Evolutionary conservation across 2,888 invertebrate genomes (phyloP).

Genomic region (Prenolepis imparis): DNA sequence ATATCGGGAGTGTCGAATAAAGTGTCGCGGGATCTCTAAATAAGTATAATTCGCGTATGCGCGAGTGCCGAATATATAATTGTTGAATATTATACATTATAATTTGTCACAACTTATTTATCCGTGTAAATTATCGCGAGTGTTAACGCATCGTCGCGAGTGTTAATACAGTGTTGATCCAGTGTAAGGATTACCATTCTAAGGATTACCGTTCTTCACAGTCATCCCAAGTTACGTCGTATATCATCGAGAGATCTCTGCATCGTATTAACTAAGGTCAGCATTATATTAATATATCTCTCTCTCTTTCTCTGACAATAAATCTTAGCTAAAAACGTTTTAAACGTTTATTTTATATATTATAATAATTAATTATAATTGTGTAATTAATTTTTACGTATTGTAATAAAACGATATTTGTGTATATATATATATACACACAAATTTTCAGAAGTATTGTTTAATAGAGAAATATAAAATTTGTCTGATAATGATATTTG

Average conservation of each 20-base stretch:
- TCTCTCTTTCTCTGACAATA: neutral
- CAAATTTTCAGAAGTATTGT: too few relatives aligned
- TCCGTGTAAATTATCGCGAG: neutral
- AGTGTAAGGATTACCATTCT: neutral
- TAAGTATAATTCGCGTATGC: neutral
- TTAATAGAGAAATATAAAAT: neutral
- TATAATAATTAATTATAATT: too few relatives aligned
- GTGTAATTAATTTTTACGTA: too few relatives aligned
- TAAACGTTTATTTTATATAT: neutral
- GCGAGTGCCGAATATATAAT: too few relatives aligned
- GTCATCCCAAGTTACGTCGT: neutral
- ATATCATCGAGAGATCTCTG: neutral
- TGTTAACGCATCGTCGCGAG: neutral
- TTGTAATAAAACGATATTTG: too few relatives aligned
- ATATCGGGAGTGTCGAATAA: neutral
- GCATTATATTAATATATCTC: neutral
- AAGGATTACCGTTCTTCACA: conserved; percentile 7
- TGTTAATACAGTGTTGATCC: neutral
- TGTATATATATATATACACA: too few relatives aligned
- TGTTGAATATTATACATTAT: too few relatives aligned
- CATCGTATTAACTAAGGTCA: neutral
- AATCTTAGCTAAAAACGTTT: neutral
- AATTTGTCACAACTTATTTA: neutral
- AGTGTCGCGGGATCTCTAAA: neutral
- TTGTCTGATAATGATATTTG: neutral